Base-by-base conservation (phyloP, 2,113 vertebrate species). In the Antechinus stuartii region DNA sequence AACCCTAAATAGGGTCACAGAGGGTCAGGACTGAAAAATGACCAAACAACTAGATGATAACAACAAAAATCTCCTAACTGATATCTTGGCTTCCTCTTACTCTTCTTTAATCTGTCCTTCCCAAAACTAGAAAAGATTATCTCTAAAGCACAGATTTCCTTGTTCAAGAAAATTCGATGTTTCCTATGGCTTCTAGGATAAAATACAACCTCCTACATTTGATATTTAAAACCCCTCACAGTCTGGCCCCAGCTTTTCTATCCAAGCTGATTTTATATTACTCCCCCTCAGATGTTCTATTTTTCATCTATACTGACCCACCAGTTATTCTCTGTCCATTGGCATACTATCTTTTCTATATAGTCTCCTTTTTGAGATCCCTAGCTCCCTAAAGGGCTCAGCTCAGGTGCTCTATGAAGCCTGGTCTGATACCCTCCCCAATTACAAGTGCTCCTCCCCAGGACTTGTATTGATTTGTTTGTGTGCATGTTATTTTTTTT, bases 131-230 rank as follows among this genome's bases (percentile, higher is more conserved):
- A 61, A 11, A 35, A 91, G 89, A 93, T 96, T 96, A 96, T 97
- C 94, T 96, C 90, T 90, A 22, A 89, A 94, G 93, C 94, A 54
- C 94, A 92, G 54, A 91, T 92, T 97, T 95, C 96, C 93, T 0
- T 2, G 91, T 9, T 96, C 47, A 46, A 94, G 84, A 91, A 96
- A 97, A 96, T 35, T 94, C 55, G 27, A 95, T 54, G 16, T 61
- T 91, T 52, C 6, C 54, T 50, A 42, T 76, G 19, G 12, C 68
- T 76, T n/a, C 68, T 76, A 76, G 68, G 16, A 76, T 76, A 76
- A 76, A 76, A 76, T 76, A 76, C 30, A 76, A 22, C 68, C 68
- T 76, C 68, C 68, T 76, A 76, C 68, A 76, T 76, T 76, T 76
- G 68, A 76, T 76, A 76, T 76, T 76, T 76, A 76, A 76, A 76